Percentiles rank a stretch among this genome's conserved stretches.
These are phyloP conservation scores for Hofmannophila pseudospretella DNA, from an alignment of 2,888 invertebrate genomes.

Conservation along the genomic window DNA sequence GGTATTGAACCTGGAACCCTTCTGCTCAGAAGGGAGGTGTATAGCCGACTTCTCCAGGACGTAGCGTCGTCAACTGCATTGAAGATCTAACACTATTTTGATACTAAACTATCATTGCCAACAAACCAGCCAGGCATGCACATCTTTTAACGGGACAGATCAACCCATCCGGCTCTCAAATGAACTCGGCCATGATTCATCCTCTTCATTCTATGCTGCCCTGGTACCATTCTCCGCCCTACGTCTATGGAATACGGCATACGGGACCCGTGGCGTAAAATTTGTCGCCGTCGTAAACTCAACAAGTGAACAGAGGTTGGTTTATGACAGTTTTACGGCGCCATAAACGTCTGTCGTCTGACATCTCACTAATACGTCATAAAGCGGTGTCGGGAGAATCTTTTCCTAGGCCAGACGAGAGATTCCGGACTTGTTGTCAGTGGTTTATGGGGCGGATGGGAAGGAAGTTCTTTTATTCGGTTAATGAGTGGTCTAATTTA, in stretches of 20 bases:
- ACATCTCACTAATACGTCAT: slow-evolving; percentile 60
- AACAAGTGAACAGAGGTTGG: slow-evolving; percentile 54
- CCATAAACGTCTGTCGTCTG: slow-evolving; percentile 51
- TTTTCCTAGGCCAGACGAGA: slow-evolving; percentile 19
- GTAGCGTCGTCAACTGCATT: no score
- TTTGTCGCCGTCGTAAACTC: slow-evolving; percentile 44
- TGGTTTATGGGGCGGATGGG: not conserved
- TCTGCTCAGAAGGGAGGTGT: no score
- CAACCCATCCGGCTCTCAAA: slow-evolving; percentile 14
- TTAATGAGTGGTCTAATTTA: slow-evolving; percentile 8
- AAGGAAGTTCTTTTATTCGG: slow-evolving; percentile 7
- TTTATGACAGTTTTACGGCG: slow-evolving; percentile 34
- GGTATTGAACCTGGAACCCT: no score
- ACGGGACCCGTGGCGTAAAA: slow-evolving; percentile 25
- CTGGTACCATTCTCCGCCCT: slow-evolving; percentile 15
- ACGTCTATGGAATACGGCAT: slow-evolving; percentile 20
- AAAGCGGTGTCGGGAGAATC: slow-evolving; percentile 33
- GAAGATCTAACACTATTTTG: no score
- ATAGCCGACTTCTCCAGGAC: no score
- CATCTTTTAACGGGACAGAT: slow-evolving; percentile 9
- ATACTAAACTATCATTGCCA: no score
- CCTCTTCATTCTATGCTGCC: not conserved
- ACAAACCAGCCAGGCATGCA: not conserved
- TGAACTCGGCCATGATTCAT: slow-evolving; percentile 14
- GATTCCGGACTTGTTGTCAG: slow-evolving; percentile 1